Evolutionary conservation across 2,888 invertebrate genomes (phyloP), one percentile per base, ranked within the genome.

Genomic region (Synanthedon myopaeformis): DNA sequence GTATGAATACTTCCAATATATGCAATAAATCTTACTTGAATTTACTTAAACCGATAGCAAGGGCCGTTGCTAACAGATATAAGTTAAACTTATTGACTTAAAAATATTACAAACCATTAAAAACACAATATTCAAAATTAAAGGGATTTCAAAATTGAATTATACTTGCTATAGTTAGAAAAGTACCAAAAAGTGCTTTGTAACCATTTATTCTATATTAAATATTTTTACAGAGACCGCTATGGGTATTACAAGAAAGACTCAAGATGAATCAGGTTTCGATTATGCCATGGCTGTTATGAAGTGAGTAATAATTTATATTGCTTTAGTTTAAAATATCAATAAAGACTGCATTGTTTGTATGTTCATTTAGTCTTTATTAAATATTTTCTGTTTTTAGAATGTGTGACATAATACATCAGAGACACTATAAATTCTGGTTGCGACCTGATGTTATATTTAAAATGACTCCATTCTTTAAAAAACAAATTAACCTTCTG

Each of bases 211-310:
- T 53, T 53, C 48, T 42, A 57, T n/a, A n/a, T n/a, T n/a, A n/a
- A 14, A 49, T 53, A 41, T 41, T 55, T 48, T 83, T 82, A 17
- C 74, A 91, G 93, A 94, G 84, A 95, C 95, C 12, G 95, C 94
- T 0, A 95, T 95, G 95, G 95, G 95, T 23, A 92, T 93, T 0
- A 92, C 92, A 54, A 93, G 92, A 69, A 90, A 90, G 61, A 92
- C 92, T 45, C 91, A 94, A 75, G 90, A 92, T 70, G 89, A 90
- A 73, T 81, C 90, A 65, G 94, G 94, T 53, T 93, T 91, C 67
- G 93, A 94, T 66, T 95, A 95, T 66, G 94, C 94, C 4, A 91
- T 93, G 91, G 94, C 94, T 57, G 94, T 94, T 0, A 94, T 94
- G 91, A 94, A 94, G 82, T 88, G 60, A 79, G 80, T 66, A 19